Evolutionary conservation across 1,140 invertebrate species (phyloP).

Genomic region (Leguminivora glycinivorella): DNA sequence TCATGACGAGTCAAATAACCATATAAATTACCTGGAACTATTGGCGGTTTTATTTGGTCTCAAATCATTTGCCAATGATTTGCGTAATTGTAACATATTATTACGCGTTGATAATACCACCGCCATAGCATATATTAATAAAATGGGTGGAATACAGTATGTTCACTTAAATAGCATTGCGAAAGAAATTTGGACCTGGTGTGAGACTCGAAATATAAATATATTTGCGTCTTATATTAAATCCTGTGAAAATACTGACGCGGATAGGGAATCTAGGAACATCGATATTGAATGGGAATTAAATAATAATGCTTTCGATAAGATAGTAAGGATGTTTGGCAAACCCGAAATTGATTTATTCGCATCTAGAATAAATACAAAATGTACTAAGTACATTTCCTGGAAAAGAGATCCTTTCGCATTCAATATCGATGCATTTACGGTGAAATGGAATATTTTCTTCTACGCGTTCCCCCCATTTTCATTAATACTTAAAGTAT

Average conservation of each 20-base stretch:
- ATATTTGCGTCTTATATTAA: neutral
- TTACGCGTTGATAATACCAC: constrained; percentile 1
- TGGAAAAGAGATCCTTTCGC: constrained; percentile 31
- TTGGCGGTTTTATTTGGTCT: neutral
- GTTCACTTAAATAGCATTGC: neutral
- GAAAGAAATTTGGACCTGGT: neutral
- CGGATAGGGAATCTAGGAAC: neutral
- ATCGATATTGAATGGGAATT: constrained; percentile 3
- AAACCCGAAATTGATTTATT: neutral
- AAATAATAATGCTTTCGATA: neutral
- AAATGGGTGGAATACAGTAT: neutral
- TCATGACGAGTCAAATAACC: neutral
- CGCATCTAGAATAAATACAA: too few relatives aligned
- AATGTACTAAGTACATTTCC: neutral
- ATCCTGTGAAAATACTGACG: neutral
- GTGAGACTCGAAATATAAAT: neutral
- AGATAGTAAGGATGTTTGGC: neutral
- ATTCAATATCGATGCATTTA: constrained; percentile 30
- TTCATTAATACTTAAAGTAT: neutral
- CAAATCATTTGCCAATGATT: neutral
- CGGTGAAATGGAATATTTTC: constrained; percentile 8
- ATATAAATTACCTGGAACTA: neutral
- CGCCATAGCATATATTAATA: neutral
- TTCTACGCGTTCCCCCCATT: constrained; percentile 30
- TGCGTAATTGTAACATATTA: neutral